phyloP scores from a whole-genome alignment of 2,888 invertebrate genomes.

The Junonia oenone region DNA sequence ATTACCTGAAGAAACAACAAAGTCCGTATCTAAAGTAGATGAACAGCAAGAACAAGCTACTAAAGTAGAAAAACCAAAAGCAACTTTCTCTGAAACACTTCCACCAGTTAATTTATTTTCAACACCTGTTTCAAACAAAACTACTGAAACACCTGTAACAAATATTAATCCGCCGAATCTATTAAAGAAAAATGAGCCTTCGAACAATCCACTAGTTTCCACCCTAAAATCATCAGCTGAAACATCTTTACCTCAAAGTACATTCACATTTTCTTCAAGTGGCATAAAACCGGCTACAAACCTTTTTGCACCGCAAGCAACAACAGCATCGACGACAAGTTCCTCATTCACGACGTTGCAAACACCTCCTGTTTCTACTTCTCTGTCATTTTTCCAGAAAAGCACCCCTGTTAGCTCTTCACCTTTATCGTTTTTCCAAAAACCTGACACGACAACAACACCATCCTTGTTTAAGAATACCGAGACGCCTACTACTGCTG shows the following conservation, averaged over 20 bases:
- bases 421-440: constrained; percentile 37
- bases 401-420: constrained; percentile 26
- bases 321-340: constrained; percentile 26
- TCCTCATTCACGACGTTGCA: constrained; percentile 29
- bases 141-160: not conserved
- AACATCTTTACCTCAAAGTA: constrained; percentile 27
- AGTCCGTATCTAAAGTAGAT: not conserved
- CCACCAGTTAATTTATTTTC: not conserved
- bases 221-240: constrained; percentile 25
- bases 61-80: not conserved
- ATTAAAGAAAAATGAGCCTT: constrained; percentile 20
- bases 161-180: not conserved
- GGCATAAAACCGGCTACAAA: constrained; percentile 24
- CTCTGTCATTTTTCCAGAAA: constrained; percentile 31
- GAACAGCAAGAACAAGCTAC: not conserved
- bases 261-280: constrained; percentile 36
- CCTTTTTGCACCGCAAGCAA: constrained; percentile 34
- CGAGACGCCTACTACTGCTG: constrained; percentile 25
- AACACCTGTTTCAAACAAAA: not conserved
- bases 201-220: not conserved
- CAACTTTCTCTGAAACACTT: not conserved
- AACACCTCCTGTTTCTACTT: constrained; percentile 18
- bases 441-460: constrained; percentile 31
- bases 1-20: constrained; percentile 12
- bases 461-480: constrained; percentile 38